These are phyloP conservation scores for Drosophila littoralis DNA, from an alignment of 1,140 invertebrate genomes.

Conservation along the genomic window DNA sequence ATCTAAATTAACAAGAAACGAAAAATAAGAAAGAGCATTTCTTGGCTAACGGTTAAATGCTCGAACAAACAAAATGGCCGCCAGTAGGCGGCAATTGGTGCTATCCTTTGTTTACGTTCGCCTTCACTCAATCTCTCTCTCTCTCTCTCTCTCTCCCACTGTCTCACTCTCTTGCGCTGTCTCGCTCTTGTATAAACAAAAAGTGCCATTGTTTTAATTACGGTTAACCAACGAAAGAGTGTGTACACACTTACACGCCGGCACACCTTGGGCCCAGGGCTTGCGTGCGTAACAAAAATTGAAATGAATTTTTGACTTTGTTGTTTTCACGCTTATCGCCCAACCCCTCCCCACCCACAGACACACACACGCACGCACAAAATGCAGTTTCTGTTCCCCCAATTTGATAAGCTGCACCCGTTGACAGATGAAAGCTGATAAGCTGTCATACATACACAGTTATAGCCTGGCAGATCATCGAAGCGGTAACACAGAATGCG, in stretches of 20 bases:
- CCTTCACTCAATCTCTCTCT: not conserved
- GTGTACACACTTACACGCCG: conserved; percentile 23
- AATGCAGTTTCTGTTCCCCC: not conserved
- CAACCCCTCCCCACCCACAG: not conserved
- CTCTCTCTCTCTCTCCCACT: not conserved
- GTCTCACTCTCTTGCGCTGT: not conserved
- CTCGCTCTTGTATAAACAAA: conserved; percentile 54
- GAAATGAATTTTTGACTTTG: conserved; percentile 17
- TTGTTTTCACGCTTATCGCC: conserved; percentile 24
- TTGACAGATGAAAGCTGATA: conserved; percentile 12
- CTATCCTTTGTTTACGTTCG: conserved; percentile 22
- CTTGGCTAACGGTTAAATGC: conserved; percentile 3
- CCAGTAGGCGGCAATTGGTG: conserved; percentile 40
- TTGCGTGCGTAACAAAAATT: not conserved
- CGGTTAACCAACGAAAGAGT: conserved; percentile 72
- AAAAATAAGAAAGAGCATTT: conserved; percentile 10
- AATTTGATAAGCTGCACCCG: conserved; percentile 21
- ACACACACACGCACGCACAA: not conserved
- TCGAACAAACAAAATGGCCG: conserved; percentile 39
- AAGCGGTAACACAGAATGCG: too few relatives aligned
- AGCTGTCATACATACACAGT: not conserved
- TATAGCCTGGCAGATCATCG: too few relatives aligned
- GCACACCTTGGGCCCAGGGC: not conserved
- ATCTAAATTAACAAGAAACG: conserved; percentile 38
- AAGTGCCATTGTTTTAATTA: conserved; percentile 65